phyloP scores from a whole-genome alignment of 2,113 vertebrate genomes.

The Phalacrocorax brasilianus region DNA sequence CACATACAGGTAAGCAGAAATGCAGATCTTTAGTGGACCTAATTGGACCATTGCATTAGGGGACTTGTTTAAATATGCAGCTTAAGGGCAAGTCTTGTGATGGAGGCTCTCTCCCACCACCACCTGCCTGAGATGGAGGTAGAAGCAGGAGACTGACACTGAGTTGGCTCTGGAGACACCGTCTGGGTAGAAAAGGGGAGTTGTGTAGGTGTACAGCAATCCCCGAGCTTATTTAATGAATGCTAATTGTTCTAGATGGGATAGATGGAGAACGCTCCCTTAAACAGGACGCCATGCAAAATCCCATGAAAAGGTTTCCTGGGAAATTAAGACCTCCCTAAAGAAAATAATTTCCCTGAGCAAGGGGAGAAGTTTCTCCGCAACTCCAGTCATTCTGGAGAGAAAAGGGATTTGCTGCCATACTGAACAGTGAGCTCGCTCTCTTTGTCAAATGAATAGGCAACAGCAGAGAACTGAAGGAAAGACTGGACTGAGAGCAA shows the following conservation, averaged over 20 bases:
- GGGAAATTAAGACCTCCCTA: neutral
- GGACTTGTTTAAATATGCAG: neutral
- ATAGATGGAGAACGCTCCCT: neutral
- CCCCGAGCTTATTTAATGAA: neutral
- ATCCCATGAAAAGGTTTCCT: neutral
- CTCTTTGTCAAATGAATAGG: neutral
- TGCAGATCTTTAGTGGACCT: neutral
- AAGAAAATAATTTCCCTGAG: neutral
- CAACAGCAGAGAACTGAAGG: neutral
- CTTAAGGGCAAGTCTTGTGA: neutral
- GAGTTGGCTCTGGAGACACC: neutral
- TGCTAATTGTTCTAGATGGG: neutral
- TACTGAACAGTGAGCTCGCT: neutral
- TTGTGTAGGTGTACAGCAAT: neutral
- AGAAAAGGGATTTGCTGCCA: neutral
- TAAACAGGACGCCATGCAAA: neutral
- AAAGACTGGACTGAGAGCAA: neutral
- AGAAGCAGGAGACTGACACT: neutral
- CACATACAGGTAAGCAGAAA: neutral
- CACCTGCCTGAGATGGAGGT: neutral
- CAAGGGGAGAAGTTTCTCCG: neutral
- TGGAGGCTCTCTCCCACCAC: neutral
- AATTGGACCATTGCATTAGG: neutral
- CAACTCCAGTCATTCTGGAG: neutral
- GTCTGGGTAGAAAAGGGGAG: neutral